Evolutionary conservation across 1,140 invertebrate genomes (phyloP).

Genomic region (Drosophila truncata): DNA sequence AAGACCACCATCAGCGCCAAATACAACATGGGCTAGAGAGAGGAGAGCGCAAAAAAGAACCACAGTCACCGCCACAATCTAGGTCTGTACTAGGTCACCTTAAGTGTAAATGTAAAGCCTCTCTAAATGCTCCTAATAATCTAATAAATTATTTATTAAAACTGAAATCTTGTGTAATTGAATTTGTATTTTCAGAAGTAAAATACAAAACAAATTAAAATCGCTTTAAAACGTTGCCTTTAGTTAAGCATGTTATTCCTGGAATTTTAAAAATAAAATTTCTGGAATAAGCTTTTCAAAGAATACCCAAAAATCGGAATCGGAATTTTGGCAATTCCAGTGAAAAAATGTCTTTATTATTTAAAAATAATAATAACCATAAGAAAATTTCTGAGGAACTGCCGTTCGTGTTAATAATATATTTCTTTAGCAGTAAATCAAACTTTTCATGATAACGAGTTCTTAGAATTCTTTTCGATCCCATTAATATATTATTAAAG

Average conservation of each 20-base stretch:
- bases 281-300: background rate
- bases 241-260: background rate
- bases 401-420: background rate
- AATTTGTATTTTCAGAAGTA: background rate
- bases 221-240: no score
- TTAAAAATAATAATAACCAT: background rate
- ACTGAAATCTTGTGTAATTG: no score
- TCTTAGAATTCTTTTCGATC: background rate
- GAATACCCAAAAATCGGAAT: background rate
- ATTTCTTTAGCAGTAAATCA: background rate
- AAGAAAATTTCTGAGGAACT: background rate
- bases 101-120: background rate
- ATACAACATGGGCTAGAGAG: background rate
- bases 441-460: background rate
- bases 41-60: no score
- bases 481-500: background rate
- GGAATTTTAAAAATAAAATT: background rate
- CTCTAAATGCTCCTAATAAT: no score
- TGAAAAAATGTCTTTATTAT: background rate
- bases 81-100: slow-evolving; percentile 1
- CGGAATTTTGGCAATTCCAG: background rate
- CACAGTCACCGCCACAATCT: no score
- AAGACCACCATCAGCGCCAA: background rate
- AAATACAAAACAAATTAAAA: no score
- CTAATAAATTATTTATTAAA: background rate